Evolutionary conservation across 1,140 invertebrate genomes (phyloP).

Genomic region (Heliothis subflexa): DNA sequence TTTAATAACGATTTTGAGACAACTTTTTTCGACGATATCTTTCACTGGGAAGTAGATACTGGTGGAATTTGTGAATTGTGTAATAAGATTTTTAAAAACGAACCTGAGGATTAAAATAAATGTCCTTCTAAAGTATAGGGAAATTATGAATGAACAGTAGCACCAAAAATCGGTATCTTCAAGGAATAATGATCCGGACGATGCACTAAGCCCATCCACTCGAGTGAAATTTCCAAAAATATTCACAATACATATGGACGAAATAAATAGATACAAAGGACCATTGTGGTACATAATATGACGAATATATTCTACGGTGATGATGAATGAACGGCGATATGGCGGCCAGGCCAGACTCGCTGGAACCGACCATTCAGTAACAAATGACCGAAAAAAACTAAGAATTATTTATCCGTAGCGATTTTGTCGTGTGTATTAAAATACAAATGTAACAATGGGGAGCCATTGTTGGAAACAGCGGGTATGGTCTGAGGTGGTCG

Average conservation of each 20-base stretch:
- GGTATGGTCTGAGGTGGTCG: background rate
- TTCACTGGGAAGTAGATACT: background rate
- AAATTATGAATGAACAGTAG: too few species aligned
- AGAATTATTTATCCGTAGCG: conserved; percentile 79
- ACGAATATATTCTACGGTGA: conserved; percentile 55
- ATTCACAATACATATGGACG: conserved; percentile 49
- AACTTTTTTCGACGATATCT: background rate
- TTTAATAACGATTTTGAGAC: background rate
- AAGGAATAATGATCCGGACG: background rate
- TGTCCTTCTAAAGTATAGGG: too few species aligned
- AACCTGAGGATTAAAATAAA: too few species aligned
- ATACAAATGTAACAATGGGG: conserved; percentile 56
- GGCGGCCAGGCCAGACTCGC: conserved; percentile 62
- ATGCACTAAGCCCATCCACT: background rate
- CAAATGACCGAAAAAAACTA: conserved; percentile 73
- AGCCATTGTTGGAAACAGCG: conserved; percentile 23
- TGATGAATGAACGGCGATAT: conserved; percentile 65
- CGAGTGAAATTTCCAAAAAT: conserved; percentile 39
- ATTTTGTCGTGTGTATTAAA: conserved; percentile 78
- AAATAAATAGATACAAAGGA: conserved; percentile 53
- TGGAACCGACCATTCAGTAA: conserved; percentile 78
- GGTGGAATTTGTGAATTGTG: too few species aligned
- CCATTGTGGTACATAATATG: conserved; percentile 55
- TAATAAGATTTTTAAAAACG: too few species aligned
- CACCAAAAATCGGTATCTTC: background rate